Evolutionary conservation across 2,888 invertebrate species (phyloP).

Genomic region (Hydrotaea cyrtoneurina): DNA sequence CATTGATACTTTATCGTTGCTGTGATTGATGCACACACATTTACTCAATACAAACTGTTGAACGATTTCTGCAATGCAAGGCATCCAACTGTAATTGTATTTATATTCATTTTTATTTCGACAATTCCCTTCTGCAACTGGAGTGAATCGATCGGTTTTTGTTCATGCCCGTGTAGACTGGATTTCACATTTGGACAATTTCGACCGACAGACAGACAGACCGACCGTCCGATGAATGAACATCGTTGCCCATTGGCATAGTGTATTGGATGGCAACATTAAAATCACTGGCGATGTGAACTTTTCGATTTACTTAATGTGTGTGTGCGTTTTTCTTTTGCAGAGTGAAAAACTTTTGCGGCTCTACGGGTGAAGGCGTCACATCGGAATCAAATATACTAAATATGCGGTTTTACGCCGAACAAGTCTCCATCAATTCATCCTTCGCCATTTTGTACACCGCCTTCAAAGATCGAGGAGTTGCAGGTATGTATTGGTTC

Average conservation of each 20-base stretch:
- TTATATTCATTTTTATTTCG: slow-evolving; percentile 13
- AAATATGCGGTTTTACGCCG: slow-evolving; percentile 88
- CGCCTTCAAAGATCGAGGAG: slow-evolving; percentile 84
- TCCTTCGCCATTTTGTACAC: slow-evolving; percentile 88
- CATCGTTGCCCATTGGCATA: not conserved
- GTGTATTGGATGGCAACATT: slow-evolving; percentile 10
- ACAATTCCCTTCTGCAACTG: not conserved
- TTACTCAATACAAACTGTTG: slow-evolving; percentile 2
- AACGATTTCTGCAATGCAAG: slow-evolving; percentile 36
- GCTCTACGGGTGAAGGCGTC: slow-evolving; percentile 91
- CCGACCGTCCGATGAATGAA: too few species aligned
- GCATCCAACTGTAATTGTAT: slow-evolving; percentile 46
- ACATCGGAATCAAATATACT: slow-evolving; percentile 86
- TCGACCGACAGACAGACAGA: too few species aligned
- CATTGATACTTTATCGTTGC: not conserved
- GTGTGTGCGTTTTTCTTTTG: slow-evolving; percentile 43
- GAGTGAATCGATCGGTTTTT: not conserved
- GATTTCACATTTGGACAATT: too few species aligned
- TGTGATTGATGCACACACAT: slow-evolving; percentile 23
- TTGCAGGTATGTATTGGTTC: slow-evolving; percentile 55
- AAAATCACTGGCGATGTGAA: not conserved
- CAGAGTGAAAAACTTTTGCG: slow-evolving; percentile 89
- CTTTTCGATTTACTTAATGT: slow-evolving; percentile 16
- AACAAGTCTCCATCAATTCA: slow-evolving; percentile 84
- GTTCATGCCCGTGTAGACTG: not conserved